Evolutionary conservation across 1,140 invertebrate species (phyloP).

Genomic region (Microplitis mediator): DNA sequence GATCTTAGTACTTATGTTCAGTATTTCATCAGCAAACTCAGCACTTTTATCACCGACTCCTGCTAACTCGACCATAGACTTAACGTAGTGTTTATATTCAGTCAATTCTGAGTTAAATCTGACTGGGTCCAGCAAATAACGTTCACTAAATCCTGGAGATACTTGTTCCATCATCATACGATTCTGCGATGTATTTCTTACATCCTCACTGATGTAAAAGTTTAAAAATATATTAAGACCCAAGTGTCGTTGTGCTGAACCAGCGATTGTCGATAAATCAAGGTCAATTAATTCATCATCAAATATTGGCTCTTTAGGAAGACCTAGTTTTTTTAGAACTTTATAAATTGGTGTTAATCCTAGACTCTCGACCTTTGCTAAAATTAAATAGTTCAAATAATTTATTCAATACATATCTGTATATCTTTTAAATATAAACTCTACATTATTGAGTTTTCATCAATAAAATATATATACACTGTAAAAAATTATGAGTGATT

Average conservation of each 20-base stretch:
- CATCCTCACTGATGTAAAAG: slow-evolving; percentile 70
- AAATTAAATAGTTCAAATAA: slow-evolving; percentile 27
- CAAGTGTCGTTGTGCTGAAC: slow-evolving; percentile 61
- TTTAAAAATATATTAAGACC: slow-evolving; percentile 69
- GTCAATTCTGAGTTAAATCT: slow-evolving; percentile 67
- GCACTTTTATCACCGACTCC: slow-evolving; percentile 57
- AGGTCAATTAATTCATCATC: slow-evolving; percentile 46
- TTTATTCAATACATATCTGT: not conserved
- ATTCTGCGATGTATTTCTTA: slow-evolving; percentile 69
- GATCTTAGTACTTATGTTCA: slow-evolving; percentile 72
- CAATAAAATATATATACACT: not conserved
- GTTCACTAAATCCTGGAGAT: slow-evolving; percentile 70
- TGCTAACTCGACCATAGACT: slow-evolving; percentile 63
- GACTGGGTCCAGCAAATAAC: slow-evolving; percentile 67
- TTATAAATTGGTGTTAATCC: slow-evolving; percentile 66
- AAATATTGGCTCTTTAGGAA: slow-evolving; percentile 60
- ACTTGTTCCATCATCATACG: slow-evolving; percentile 72
- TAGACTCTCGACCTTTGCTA: slow-evolving; percentile 66
- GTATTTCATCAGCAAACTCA: slow-evolving; percentile 71
- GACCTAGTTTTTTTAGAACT: slow-evolving; percentile 58
- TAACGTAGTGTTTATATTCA: slow-evolving; percentile 69
- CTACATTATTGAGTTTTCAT: not conserved
- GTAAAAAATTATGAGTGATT: too few relatives aligned
- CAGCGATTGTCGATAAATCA: slow-evolving; percentile 62
- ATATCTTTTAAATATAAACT: too few relatives aligned